Percentiles rank a stretch among this genome's conserved stretches.
phyloP scores from a whole-genome alignment of 2,888 invertebrate species.

The Philereme transversata region DNA sequence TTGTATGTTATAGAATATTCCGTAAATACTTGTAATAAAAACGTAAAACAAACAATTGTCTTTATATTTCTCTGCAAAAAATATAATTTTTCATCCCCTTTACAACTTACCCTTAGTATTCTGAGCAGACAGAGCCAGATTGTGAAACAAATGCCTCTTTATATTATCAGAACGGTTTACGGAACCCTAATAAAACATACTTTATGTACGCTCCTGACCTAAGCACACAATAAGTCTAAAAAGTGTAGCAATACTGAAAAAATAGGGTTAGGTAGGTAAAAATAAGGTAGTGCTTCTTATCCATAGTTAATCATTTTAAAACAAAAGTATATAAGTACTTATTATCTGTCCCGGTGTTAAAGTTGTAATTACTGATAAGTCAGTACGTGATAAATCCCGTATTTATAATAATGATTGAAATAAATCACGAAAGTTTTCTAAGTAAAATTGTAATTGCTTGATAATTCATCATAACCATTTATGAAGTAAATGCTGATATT shows the following conservation, averaged over 20 bases:
- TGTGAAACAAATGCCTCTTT: neutral
- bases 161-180: constrained; percentile 7
- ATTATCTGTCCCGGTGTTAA: no score
- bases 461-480: no score
- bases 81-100: neutral
- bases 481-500: no score
- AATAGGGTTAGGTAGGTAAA: neutral
- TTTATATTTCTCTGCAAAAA: neutral
- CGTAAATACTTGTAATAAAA: neutral
- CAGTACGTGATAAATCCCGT: no score
- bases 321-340: no score
- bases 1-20: no score
- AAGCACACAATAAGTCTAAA: constrained; percentile 8
- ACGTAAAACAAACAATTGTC: constrained; percentile 5
- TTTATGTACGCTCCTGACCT: constrained; percentile 3
- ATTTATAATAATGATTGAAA: no score
- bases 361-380: no score
- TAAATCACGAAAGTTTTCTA: no score
- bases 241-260: constrained; percentile 12
- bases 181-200: constrained; percentile 29
- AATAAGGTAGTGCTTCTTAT: no score
- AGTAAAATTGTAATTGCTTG: no score
- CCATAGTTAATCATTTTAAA: no score
- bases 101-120: neutral
- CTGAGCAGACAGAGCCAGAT: constrained; percentile 1